These are phyloP conservation scores for Ataeniobius toweri DNA, from an alignment of 2,797 vertebrate genomes.

Conservation along the genomic window DNA sequence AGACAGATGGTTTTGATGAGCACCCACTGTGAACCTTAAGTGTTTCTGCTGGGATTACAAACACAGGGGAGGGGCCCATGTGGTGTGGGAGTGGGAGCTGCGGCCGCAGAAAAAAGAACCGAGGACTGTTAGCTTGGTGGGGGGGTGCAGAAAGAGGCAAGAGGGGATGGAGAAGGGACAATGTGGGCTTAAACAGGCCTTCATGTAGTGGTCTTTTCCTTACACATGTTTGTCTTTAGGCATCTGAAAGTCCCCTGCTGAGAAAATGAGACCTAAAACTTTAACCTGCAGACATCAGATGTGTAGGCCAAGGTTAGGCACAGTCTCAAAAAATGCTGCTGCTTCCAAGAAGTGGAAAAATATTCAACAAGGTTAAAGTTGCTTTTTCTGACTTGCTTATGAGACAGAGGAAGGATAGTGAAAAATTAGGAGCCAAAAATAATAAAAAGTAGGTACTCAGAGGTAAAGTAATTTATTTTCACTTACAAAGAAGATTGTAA, in stretches of 20 bases:
- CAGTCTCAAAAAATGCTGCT: conserved; percentile 9
- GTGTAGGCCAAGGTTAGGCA: conserved; percentile 15
- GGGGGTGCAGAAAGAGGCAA: conserved; percentile 65
- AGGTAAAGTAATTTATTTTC: conserved; percentile 15
- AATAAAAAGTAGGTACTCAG: background rate
- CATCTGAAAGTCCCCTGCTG: conserved; percentile 71
- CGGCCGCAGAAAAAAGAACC: conserved; percentile 72
- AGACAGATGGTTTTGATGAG: conserved; percentile 99
- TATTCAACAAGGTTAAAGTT: conserved; percentile 1
- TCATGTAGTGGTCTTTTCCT: conserved; percentile 71
- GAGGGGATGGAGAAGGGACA: conserved; percentile 73
- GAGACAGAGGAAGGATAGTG: background rate
- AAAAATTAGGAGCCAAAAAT: conserved; percentile 1
- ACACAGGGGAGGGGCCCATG: conserved; percentile 86
- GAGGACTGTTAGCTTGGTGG: conserved; percentile 73
- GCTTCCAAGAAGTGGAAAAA: conserved; percentile 26
- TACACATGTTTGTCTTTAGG: conserved; percentile 77
- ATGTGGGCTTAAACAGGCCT: conserved; percentile 81
- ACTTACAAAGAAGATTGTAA: conserved; percentile 51
- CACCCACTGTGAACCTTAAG: conserved; percentile 99
- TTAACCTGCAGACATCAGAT: conserved; percentile 68
- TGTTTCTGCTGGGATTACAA: conserved; percentile 99
- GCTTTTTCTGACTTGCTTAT: conserved; percentile 1
- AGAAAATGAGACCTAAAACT: conserved; percentile 76
- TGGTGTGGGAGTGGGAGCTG: conserved; percentile 66